Percentiles rank a stretch among this genome's conserved stretches.
Conservation (phyloP, 2,113 vertebrate species). For the Typhlomys cinereus region DNA sequence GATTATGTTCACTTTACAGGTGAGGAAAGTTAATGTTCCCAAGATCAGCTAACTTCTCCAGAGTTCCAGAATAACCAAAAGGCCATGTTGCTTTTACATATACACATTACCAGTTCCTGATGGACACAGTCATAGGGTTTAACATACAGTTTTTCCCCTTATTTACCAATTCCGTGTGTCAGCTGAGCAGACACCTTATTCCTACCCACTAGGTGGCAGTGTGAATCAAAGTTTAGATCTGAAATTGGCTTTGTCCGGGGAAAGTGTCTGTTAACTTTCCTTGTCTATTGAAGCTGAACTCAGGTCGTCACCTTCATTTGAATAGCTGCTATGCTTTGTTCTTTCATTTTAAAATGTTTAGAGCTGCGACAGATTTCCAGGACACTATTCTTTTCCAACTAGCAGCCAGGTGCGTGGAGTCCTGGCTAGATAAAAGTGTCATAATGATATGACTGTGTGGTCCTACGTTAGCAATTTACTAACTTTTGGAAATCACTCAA, state of each 20-base stretch:
- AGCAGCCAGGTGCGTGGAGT: neutral
- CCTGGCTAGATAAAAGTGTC: neutral
- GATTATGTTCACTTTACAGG: neutral
- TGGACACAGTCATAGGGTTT: neutral
- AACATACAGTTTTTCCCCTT: neutral
- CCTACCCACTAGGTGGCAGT: slow-evolving; percentile 46
- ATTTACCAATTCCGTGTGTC: neutral
- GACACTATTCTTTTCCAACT: neutral
- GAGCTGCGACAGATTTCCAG: neutral
- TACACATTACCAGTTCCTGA: neutral
- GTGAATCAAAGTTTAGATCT: neutral
- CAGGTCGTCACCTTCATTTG: neutral
- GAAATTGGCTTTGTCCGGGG: neutral
- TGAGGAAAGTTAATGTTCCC: neutral
- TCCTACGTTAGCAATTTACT: neutral
- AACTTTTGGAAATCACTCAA: neutral
- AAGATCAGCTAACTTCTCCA: neutral
- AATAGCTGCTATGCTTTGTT: neutral
- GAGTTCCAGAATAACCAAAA: neutral
- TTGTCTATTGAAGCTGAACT: accelerated
- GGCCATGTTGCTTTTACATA: neutral
- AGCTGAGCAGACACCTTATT: neutral
- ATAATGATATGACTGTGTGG: neutral
- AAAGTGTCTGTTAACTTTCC: accelerated
- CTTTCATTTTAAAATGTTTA: neutral